A percentile compares a stretch with the other conserved stretches of the same genome.
phyloP scores from a whole-genome alignment of 2,113 vertebrate species.

The Polypterus bichir region DNA sequence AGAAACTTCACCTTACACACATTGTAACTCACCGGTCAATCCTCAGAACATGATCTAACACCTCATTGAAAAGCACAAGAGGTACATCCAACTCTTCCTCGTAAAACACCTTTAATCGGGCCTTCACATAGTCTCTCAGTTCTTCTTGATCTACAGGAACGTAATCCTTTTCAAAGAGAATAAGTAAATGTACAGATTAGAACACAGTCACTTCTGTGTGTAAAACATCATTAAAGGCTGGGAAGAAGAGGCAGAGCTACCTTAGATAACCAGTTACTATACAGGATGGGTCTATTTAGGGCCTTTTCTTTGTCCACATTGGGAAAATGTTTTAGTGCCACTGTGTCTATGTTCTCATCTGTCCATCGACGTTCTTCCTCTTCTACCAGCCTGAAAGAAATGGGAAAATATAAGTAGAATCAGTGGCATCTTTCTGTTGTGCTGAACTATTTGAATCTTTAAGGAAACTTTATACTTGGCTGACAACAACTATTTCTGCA shows the following conservation, averaged over 20 bases:
- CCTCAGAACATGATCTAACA: slow-evolving; percentile 87
- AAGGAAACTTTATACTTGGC: too few relatives aligned
- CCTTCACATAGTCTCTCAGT: slow-evolving; percentile 92
- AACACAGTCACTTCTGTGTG: neutral
- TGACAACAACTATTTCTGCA: too few relatives aligned
- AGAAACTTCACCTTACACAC: neutral
- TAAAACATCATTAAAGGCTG: neutral
- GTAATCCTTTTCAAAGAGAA: slow-evolving; percentile 64
- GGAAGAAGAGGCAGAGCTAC: slow-evolving; percentile 29
- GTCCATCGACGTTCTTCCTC: slow-evolving; percentile 97
- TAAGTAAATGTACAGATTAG: neutral
- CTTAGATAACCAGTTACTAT: slow-evolving; percentile 98
- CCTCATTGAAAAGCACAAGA: slow-evolving; percentile 93
- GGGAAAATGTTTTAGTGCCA: slow-evolving; percentile 92
- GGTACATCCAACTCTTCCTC: slow-evolving; percentile 95
- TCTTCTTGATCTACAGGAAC: slow-evolving; percentile 97
- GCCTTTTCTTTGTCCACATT: slow-evolving; percentile 91
- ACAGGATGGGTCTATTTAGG: slow-evolving; percentile 84
- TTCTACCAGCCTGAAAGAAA: slow-evolving; percentile 68
- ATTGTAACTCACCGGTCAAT: slow-evolving; percentile 70
- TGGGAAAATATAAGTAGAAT: neutral
- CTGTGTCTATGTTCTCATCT: slow-evolving; percentile 88
- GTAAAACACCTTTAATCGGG: slow-evolving; percentile 93
- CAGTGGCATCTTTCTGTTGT: too few relatives aligned
- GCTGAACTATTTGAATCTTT: too few relatives aligned